Evolutionary conservation across 1,140 invertebrate species (phyloP).

Genomic region (Pteromalus puparum): DNA sequence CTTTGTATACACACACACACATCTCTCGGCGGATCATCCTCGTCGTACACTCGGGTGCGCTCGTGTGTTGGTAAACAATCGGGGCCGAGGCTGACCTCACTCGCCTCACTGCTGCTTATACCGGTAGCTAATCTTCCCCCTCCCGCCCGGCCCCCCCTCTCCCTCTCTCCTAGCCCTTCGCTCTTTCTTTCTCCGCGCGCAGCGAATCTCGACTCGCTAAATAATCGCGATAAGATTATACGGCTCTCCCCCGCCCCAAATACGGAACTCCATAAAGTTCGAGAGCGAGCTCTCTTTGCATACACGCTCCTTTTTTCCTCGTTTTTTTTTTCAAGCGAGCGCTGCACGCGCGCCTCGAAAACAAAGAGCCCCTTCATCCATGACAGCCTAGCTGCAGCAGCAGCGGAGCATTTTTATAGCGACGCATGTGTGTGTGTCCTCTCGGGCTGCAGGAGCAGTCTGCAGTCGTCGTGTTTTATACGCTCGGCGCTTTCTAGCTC

Average conservation of each 20-base stretch:
- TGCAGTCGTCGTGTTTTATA: neutral
- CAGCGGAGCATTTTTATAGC: no score
- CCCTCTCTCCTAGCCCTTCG: no score
- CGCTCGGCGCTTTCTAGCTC: neutral
- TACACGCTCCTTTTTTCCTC: neutral
- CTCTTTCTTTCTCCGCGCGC: neutral
- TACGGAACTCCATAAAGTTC: neutral
- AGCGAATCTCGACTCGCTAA: neutral
- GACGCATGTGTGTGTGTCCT: neutral
- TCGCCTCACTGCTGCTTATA: neutral
- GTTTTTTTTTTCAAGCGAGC: no score
- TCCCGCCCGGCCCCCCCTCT: no score
- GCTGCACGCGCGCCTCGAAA: neutral
- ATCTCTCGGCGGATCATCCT: neutral
- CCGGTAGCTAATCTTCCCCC: neutral
- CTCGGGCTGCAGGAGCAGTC: neutral
- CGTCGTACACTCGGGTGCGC: neutral
- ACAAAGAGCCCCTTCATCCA: slow-evolving; percentile 42
- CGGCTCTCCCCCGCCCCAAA: neutral
- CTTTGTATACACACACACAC: no score
- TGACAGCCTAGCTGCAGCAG: neutral
- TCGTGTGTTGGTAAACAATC: slow-evolving; percentile 35
- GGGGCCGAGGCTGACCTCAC: neutral
- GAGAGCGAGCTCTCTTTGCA: neutral
- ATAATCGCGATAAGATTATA: slow-evolving; percentile 24